phyloP scores from a whole-genome alignment of 2,888 invertebrate genomes.

The Blastobasis lacticolella region DNA sequence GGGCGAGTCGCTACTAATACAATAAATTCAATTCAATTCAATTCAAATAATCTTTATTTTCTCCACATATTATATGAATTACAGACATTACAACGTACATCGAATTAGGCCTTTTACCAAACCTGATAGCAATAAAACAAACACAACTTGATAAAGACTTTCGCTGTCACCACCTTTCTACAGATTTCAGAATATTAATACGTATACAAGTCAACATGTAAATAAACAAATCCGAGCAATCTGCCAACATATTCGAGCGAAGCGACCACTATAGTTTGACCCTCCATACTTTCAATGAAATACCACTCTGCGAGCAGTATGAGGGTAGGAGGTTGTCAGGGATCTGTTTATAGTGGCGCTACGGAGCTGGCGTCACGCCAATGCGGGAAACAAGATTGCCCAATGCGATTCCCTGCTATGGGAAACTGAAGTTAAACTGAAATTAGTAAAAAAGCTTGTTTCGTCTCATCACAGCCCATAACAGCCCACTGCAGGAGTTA shows the following conservation, averaged over 20 bases:
- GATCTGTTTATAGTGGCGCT: slow-evolving; percentile 17
- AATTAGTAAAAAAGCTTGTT: slow-evolving; percentile 17
- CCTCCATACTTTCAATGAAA: not conserved
- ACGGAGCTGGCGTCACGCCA: slow-evolving; percentile 31
- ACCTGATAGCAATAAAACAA: no score
- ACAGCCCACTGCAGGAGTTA: no score
- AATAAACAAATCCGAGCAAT: not conserved
- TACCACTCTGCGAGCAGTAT: no score
- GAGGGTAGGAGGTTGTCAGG: not conserved
- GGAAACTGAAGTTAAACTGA: slow-evolving; percentile 21
- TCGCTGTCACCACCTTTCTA: not conserved
- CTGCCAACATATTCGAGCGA: not conserved
- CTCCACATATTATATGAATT: no score
- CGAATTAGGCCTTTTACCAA: no score
- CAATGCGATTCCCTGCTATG: slow-evolving; percentile 21
- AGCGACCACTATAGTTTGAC: not conserved
- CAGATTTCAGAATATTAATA: not conserved
- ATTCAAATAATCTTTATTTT: no score
- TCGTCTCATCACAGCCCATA: no score
- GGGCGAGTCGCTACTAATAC: no score
- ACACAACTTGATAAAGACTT: no score
- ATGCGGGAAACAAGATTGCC: slow-evolving; percentile 20
- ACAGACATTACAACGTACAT: no score
- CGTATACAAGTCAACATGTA: slow-evolving; percentile 6
- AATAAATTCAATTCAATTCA: no score